Evolutionary conservation across 1,140 invertebrate genomes (phyloP), one percentile per base, ranked within the genome.

Genomic region (Sycobia sp.): DNA sequence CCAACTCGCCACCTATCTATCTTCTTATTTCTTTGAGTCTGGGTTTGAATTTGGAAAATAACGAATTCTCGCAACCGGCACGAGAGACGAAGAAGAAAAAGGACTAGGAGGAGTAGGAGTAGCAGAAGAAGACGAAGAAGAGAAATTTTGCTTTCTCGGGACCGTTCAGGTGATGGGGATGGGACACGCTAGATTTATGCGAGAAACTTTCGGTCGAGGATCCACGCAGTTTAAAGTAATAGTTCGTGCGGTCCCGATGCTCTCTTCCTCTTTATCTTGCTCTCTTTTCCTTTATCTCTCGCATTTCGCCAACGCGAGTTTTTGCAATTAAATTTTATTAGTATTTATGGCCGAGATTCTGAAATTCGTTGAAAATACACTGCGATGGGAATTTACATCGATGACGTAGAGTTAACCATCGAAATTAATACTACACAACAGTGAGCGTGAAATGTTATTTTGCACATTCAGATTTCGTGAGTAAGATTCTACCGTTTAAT

Each of bases 31-130:
- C 25, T 9, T 29, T 56, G 14, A 10, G 18, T 8, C 44, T 56
- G 32, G 22, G 18, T 36, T 44, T 32, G 2, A 47, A 57, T 47
- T 56, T 8, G 25, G n/a, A 44, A 13, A 44, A 44, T 44, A 44
- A 54, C 10, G 14, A 41, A 56, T n/a, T n/a, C n/a, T n/a, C n/a
- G n/a, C n/a, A n/a, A n/a, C n/a, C 4, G 2, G 13, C 47, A 20
- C 4, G 11, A 39, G 4, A 39, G 5, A 14, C 11, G 11, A 9
- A 39, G 16, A 39, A 39, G 11, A n/a, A n/a, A n/a, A n/a, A n/a
- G n/a, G n/a, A 3, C 11, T 39, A 9, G 11, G 11, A 7, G 16
- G 13, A 3, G 3, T 39, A 4, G 3, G 13, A 14, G 36, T 14
- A 39, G 36, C 23, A 9, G 16, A 25, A 13, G 11, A 11, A 3